phyloP scores from a whole-genome alignment of 2,797 vertebrate genomes.

The Mastacembelus armatus region DNA sequence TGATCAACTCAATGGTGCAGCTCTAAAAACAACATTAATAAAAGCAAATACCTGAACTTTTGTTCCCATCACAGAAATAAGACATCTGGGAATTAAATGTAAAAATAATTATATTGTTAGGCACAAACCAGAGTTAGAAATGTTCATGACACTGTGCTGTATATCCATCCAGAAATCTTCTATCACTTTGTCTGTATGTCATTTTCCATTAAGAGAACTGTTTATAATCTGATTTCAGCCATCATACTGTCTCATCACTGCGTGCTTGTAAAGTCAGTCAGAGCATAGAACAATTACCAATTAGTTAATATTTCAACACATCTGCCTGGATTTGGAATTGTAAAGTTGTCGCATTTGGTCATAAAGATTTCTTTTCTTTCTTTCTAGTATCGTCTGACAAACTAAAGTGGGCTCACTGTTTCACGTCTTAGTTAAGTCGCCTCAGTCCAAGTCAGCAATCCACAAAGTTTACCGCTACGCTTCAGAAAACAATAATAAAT shows the following conservation, averaged over 20 bases:
- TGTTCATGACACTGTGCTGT: neutral
- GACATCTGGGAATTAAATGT: neutral
- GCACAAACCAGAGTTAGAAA: neutral
- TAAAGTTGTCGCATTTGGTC: constrained; percentile 20
- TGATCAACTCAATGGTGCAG: neutral
- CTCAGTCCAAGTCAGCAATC: neutral
- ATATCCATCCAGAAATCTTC: neutral
- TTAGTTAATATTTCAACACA: too few relatives aligned
- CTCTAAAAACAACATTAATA: neutral
- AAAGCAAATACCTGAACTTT: neutral
- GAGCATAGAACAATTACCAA: neutral
- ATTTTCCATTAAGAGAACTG: too few relatives aligned
- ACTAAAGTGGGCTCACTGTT: neutral
- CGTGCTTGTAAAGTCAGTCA: neutral
- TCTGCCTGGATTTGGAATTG: constrained; percentile 2
- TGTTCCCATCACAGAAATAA: neutral
- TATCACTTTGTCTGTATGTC: too few relatives aligned
- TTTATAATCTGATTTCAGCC: too few relatives aligned
- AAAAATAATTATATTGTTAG: too few relatives aligned
- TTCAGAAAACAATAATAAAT: neutral
- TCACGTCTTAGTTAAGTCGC: neutral
- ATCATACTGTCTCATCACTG: neutral
- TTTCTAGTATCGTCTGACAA: neutral
- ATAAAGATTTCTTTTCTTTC: neutral
- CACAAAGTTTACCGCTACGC: neutral